A percentile compares a stretch with the other conserved stretches of the same genome.
These are phyloP conservation scores for Mythimna lalbum DNA, from an alignment of 2,888 invertebrate species.

Conservation along the genomic window DNA sequence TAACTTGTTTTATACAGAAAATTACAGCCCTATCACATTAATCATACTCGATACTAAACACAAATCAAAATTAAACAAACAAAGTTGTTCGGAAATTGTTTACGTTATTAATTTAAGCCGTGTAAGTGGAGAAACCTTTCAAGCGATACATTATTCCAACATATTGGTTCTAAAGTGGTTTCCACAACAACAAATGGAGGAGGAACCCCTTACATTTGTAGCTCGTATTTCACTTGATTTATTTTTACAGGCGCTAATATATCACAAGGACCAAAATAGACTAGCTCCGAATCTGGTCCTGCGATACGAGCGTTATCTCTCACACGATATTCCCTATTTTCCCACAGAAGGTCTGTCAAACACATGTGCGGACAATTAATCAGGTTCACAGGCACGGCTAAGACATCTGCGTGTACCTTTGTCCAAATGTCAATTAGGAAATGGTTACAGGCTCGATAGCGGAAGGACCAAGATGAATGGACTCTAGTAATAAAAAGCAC, in stretches of 20 bases:
- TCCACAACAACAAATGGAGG: conserved; percentile 58
- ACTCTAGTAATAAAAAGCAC: conserved; percentile 35
- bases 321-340: conserved; percentile 76
- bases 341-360: conserved; percentile 77
- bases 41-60: conserved; percentile 1
- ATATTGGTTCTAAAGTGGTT: conserved; percentile 60
- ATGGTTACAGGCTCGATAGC: conserved; percentile 39
- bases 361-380: conserved; percentile 86
- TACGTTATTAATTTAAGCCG: conserved; percentile 42
- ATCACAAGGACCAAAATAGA: conserved; percentile 66
- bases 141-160: conserved; percentile 53
- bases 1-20: background rate
- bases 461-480: conserved; percentile 49
- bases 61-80: conserved; percentile 42
- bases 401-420: conserved; percentile 68
- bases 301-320: conserved; percentile 68
- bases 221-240: conserved; percentile 65
- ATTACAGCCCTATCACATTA: conserved; percentile 9
- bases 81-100: conserved; percentile 34
- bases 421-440: conserved; percentile 70
- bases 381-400: conserved; percentile 62
- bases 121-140: conserved; percentile 51
- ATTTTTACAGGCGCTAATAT: conserved; percentile 61
- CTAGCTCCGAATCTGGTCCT: conserved; percentile 66
- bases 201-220: conserved; percentile 50